Percentiles rank a stretch among this genome's conserved stretches.
Conservation (phyloP, 2,888 invertebrate species). For the Ophion slaviceki region DNA sequence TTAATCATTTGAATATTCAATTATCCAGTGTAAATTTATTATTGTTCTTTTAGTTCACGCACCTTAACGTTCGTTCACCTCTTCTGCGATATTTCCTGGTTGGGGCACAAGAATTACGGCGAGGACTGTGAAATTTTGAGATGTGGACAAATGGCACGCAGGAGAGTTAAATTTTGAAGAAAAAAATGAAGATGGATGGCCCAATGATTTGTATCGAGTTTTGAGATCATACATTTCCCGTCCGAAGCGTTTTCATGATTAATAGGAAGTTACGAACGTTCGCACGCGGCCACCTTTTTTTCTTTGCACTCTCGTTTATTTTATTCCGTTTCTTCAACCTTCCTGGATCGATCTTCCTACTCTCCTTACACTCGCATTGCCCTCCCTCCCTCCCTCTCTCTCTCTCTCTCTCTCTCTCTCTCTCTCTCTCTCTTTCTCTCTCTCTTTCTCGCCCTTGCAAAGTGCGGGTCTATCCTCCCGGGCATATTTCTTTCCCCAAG, state of each 20-base stretch:
- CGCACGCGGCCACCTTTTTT: neutral
- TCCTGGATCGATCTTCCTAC: slow-evolving; percentile 5
- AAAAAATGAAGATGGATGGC: neutral
- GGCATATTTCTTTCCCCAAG: slow-evolving; percentile 50
- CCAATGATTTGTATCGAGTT: slow-evolving; percentile 9
- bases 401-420: neutral
- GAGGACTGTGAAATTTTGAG: too few relatives aligned
- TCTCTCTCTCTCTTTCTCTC: neutral
- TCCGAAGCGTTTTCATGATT: neutral
- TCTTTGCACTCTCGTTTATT: neutral
- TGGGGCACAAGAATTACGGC: too few relatives aligned
- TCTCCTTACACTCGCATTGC: neutral
- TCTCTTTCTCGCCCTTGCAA: neutral
- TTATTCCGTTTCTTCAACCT: slow-evolving; percentile 28
- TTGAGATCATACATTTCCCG: neutral
- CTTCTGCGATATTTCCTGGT: too few relatives aligned
- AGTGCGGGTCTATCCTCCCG: slow-evolving; percentile 23
- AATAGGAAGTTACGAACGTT: slow-evolving; percentile 5
- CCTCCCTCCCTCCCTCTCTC: too few relatives aligned
- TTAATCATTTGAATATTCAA: too few relatives aligned
- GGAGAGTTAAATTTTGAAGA: neutral
- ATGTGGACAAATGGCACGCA: too few relatives aligned
- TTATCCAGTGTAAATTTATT: too few relatives aligned
- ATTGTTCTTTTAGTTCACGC: too few relatives aligned
- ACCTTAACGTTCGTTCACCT: too few relatives aligned